These are phyloP conservation scores for Herpetotheres cachinnans DNA, from an alignment of 2,113 vertebrate species.

Conservation along the genomic window DNA sequence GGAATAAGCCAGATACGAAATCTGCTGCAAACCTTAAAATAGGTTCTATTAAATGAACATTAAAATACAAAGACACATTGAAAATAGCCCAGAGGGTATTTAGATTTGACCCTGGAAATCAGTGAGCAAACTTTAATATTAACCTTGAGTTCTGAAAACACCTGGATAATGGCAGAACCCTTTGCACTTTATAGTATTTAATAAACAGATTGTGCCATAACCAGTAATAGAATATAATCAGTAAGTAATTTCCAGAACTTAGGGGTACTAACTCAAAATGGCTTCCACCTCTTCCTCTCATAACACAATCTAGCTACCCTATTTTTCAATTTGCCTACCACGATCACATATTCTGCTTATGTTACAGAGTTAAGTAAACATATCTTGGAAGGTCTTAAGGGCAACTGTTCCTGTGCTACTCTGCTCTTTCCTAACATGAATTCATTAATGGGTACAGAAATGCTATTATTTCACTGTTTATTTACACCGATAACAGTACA, in stretches of 20 bases:
- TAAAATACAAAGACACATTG: neutral
- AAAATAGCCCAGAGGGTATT: neutral
- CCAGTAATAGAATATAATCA: neutral
- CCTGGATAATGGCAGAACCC: neutral
- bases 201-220: neutral
- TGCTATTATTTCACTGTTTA: neutral
- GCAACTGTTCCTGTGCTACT: neutral
- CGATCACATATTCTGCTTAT: fast-evolving
- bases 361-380: neutral
- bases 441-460: neutral
- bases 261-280: neutral
- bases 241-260: neutral
- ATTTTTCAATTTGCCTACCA: neutral
- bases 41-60: neutral
- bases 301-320: neutral
- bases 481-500: neutral
- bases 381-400: neutral
- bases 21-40: neutral
- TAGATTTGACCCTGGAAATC: neutral
- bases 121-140: neutral
- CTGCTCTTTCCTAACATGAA: neutral
- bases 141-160: neutral
- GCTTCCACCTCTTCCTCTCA: neutral
- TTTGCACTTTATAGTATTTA: neutral
- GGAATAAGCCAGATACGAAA: neutral